These are phyloP conservation scores for Tachina lurida DNA, from an alignment of 2,888 invertebrate species.

Conservation along the genomic window DNA sequence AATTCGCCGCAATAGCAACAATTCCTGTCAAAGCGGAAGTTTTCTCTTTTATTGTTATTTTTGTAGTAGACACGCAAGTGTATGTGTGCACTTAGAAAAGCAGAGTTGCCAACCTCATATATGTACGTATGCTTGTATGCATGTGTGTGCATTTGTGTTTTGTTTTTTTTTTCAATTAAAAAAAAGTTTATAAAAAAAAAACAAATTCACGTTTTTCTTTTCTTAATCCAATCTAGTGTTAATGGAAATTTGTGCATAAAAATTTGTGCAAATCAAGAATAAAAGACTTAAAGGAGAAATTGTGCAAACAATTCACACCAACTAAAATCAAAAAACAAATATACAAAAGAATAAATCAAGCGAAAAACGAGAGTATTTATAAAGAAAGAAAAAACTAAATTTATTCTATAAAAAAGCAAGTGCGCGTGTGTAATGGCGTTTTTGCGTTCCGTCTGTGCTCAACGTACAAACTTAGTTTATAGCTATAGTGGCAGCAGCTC, in stretches of 20 bases:
- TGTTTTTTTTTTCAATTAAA: too few species aligned
- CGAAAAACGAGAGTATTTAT: background rate
- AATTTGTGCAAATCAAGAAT: too few species aligned
- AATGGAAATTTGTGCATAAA: conserved; percentile 36
- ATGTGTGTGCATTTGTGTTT: background rate
- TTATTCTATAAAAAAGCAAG: conserved; percentile 70
- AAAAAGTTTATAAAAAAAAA: background rate
- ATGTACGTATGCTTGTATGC: too few species aligned
- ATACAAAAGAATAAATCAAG: conserved; percentile 9
- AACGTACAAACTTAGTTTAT: conserved; percentile 80
- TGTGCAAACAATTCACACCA: background rate
- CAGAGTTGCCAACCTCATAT: background rate
- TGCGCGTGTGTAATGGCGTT: conserved; percentile 82
- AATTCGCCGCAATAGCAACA: conserved; percentile 64
- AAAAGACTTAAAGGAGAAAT: conserved; percentile 20
- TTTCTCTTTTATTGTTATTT: background rate
- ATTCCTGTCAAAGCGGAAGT: conserved; percentile 45
- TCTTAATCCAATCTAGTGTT: conserved; percentile 1
- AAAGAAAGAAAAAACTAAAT: conserved; percentile 52
- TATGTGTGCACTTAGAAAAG: background rate
- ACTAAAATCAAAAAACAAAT: background rate
- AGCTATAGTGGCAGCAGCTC: conserved; percentile 73
- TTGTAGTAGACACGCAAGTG: conserved; percentile 1
- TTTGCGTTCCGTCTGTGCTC: conserved; percentile 82
- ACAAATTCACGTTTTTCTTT: conserved; percentile 6